Conservation (phyloP, 2,113 vertebrate species). For the Gallinago undulata region DNA sequence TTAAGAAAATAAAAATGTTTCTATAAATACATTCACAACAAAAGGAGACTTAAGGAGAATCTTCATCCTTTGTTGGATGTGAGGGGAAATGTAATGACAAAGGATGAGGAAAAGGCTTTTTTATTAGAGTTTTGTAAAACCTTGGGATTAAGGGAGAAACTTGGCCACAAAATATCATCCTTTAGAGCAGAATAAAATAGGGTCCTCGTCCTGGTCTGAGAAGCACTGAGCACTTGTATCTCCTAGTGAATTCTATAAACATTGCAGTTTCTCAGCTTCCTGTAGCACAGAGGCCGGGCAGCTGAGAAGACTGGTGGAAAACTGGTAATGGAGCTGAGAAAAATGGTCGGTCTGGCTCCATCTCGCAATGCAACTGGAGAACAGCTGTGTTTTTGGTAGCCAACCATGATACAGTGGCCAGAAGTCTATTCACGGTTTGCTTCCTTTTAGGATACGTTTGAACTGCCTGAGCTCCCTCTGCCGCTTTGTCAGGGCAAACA, state of each 20-base stretch:
- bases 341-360: not conserved
- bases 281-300: not conserved
- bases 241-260: not conserved
- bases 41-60: not conserved
- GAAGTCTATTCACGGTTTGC: not conserved
- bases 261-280: not conserved
- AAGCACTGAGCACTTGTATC: fast-evolving
- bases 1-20: not conserved
- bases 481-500: not conserved
- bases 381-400: not conserved
- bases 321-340: not conserved
- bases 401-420: not conserved
- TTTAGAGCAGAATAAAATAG: not conserved
- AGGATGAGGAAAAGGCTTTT: not conserved
- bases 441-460: not conserved
- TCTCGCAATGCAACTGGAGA: not conserved
- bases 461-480: not conserved
- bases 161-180: not conserved
- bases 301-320: not conserved
- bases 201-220: not conserved
- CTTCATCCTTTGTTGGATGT: not conserved
- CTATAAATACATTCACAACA: not conserved
- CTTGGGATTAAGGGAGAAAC: not conserved
- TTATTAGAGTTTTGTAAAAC: not conserved
- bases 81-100: not conserved